Base-by-base conservation (phyloP, 2,113 vertebrate genomes). In the Sialia sialis region DNA sequence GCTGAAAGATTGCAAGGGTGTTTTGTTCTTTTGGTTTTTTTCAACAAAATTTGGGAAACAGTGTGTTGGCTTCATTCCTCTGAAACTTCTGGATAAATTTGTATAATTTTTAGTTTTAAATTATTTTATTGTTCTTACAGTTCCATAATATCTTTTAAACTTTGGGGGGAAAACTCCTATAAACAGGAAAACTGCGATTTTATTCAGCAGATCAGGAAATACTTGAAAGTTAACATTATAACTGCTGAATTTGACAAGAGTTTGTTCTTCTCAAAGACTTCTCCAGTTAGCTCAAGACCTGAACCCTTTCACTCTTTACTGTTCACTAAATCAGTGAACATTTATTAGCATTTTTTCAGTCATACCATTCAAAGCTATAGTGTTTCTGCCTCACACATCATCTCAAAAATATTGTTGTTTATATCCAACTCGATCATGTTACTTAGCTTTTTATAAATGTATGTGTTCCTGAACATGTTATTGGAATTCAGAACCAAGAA, bases 91-190 rank as follows among this genome's bases (percentile, higher is more conserved):
- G 6, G 30, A 52, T 83, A 52, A 39, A 48, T 80, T 25, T 38
- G 4, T 58, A 29, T 46, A 17, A 41, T 43, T 60, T 77, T 32
- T 55, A 32, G 3, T 5, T 25, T 25, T 46, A n/a, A 41, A 15
- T 17, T 74, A 23, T 41, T 62, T 62, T 39, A 19, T 38, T 34
- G 3, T 29, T 73, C 16, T 52, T 38, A 14, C 6, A 29, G 7
- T 46, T 80, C 49, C 1, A 3, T 44, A 3, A 22, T 26, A 17
- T 51, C 20, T 51, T 27, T 38, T 16, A 4, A 36, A 64, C 23
- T 19, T 36, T 22, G 4, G 21, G 2, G 4, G 6, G 2, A 30
- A n/a, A 4, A 4, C 2, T n/a, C n/a, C 17, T 7, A 23, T 29
- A 48, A 62, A n/a, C 4, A 14, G 7, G 9, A 74, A 86, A 43